A percentile compares a stretch with the other conserved stretches of the same genome.
Evolutionary conservation across 2,113 vertebrate species (phyloP).

Genomic region (Herpetotheres cachinnans): DNA sequence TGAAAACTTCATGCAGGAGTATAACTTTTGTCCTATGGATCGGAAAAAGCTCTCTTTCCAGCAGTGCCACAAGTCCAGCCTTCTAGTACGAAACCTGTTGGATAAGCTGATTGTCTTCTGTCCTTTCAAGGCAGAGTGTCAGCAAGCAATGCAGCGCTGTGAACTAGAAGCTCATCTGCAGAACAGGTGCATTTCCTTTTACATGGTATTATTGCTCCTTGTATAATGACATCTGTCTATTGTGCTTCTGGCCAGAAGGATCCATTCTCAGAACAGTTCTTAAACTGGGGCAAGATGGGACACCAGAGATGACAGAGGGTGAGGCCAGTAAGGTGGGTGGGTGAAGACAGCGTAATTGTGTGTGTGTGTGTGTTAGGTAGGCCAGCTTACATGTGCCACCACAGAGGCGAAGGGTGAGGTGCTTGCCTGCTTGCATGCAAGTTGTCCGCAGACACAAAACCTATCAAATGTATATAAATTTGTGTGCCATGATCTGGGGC

Average conservation of each 20-base stretch:
- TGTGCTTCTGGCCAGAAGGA: background rate
- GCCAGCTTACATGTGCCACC: background rate
- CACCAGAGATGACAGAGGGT: background rate
- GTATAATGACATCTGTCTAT: background rate
- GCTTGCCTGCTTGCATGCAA: background rate
- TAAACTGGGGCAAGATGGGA: background rate
- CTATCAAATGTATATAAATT: background rate
- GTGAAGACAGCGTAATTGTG: background rate
- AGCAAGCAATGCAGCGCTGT: slow-evolving; percentile 86
- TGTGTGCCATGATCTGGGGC: background rate
- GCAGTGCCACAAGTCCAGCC: slow-evolving; percentile 86
- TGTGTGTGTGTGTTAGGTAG: background rate
- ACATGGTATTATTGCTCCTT: background rate
- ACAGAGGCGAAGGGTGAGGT: background rate
- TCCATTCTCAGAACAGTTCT: background rate
- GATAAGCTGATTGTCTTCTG: slow-evolving; percentile 86
- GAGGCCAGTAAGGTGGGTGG: slow-evolving; percentile 33
- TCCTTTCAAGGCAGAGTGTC: slow-evolving; percentile 81
- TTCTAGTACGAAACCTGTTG: slow-evolving; percentile 88
- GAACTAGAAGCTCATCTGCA: slow-evolving; percentile 90
- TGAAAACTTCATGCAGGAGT: slow-evolving; percentile 88
- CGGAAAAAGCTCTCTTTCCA: slow-evolving; percentile 83
- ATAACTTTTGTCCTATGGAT: slow-evolving; percentile 90
- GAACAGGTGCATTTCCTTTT: slow-evolving; percentile 78
- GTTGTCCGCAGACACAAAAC: background rate